Percentiles rank a stretch among this genome's conserved stretches.
Conservation (phyloP, 1,140 invertebrate genomes). For the Scaptomyza pallida region DNA sequence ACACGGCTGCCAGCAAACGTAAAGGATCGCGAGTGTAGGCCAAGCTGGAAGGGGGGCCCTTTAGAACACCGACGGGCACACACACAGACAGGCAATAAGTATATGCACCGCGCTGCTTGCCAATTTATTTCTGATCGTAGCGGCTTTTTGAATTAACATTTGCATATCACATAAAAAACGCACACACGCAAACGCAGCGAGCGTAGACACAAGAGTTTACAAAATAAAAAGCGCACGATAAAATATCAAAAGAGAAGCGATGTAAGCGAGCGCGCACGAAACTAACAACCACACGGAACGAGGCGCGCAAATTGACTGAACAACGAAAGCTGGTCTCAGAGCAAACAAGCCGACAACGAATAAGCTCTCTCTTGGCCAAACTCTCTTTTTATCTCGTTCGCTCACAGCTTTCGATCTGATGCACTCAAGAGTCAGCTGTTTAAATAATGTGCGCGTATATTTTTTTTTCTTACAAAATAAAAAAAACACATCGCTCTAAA, state of each 20-base stretch:
- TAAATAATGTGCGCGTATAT: conserved; percentile 70
- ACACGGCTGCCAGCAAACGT: conserved; percentile 11
- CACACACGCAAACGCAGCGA: conserved; percentile 17
- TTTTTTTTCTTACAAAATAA: conserved; percentile 48
- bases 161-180: conserved; percentile 66
- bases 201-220: conserved; percentile 44
- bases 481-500: conserved; percentile 59
- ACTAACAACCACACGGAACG: conserved; percentile 32
- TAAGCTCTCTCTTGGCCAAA: conserved; percentile 4
- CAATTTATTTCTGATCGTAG: conserved; percentile 53
- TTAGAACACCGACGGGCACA: conserved; percentile 11
- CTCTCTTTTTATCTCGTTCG: neutral
- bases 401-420: neutral
- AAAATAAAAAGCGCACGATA: conserved; percentile 54
- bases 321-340: conserved; percentile 36
- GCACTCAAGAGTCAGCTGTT: conserved; percentile 41
- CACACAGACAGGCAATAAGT: conserved; percentile 17
- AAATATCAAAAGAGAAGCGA: conserved; percentile 15
- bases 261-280: conserved; percentile 6
- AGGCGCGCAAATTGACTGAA: conserved; percentile 51
- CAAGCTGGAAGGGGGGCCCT: conserved; percentile 35
- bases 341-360: conserved; percentile 8
- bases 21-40: conserved; percentile 46
- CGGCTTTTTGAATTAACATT: conserved; percentile 63
- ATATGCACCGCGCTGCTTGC: conserved; percentile 57